These are phyloP conservation scores for Danio aesculapii DNA, from an alignment of 2,797 vertebrate genomes.

Conservation along the genomic window DNA sequence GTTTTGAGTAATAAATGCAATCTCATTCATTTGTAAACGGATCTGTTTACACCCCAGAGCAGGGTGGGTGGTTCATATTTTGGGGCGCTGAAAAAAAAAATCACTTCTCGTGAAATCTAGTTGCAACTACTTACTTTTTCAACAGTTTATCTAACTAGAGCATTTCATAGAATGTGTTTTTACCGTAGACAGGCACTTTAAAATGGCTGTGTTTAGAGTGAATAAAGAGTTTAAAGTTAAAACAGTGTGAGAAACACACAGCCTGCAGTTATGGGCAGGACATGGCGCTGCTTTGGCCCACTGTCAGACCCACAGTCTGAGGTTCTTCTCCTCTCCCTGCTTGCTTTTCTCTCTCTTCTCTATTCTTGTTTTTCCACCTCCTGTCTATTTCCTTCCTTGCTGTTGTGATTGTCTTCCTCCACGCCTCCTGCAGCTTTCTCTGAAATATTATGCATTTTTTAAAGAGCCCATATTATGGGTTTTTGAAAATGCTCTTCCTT, in stretches of 20 bases:
- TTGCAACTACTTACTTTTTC: too few species aligned
- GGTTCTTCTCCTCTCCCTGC: neutral
- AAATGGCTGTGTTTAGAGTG: neutral
- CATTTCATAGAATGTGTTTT: neutral
- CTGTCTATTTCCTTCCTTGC: neutral
- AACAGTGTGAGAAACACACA: constrained; percentile 35
- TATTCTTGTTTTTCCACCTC: neutral
- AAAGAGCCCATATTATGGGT: too few species aligned
- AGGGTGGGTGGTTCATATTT: too few species aligned
- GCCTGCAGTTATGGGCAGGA: constrained; percentile 44
- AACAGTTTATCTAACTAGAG: neutral
- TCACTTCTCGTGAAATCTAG: too few species aligned
- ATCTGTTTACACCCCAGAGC: too few species aligned
- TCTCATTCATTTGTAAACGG: too few species aligned
- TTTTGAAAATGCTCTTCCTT: too few species aligned
- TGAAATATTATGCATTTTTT: neutral
- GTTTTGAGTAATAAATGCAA: too few species aligned
- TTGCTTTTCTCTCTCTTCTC: neutral
- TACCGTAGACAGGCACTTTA: neutral
- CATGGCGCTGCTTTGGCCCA: constrained; percentile 25
- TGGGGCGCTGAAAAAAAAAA: too few species aligned
- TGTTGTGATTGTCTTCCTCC: neutral
- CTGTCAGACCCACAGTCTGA: neutral
- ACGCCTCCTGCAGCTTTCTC: neutral
- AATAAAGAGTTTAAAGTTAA: constrained; percentile 35